A percentile compares a stretch with the other conserved stretches of the same genome.
Evolutionary conservation across 1,140 invertebrate species (phyloP).

Genomic region (Babylonia areolata): DNA sequence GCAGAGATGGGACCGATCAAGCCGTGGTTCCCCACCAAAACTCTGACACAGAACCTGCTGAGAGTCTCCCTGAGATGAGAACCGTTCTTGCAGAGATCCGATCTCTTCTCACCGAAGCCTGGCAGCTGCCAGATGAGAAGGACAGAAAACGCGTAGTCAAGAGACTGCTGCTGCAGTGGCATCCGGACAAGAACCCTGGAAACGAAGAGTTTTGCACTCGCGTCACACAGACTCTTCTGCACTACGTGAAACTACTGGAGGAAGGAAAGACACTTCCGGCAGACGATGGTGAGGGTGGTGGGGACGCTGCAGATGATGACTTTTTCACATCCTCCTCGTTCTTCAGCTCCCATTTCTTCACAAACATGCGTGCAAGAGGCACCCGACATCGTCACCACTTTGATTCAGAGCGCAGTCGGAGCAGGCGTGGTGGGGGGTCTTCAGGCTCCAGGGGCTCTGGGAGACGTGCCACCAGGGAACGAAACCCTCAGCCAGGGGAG

Average conservation of each 20-base stretch:
- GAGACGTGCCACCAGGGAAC: no score
- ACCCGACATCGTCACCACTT: background rate
- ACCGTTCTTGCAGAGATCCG: slow-evolving; percentile 51
- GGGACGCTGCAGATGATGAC: no score
- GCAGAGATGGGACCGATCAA: background rate
- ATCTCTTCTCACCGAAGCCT: slow-evolving; percentile 51
- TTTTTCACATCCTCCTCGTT: background rate
- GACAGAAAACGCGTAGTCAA: slow-evolving; percentile 66
- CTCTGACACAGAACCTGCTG: background rate
- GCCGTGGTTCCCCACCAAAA: background rate
- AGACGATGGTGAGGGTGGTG: slow-evolving; percentile 29
- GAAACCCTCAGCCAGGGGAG: slow-evolving; percentile 41
- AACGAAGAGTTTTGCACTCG: slow-evolving; percentile 59
- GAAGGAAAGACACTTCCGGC: slow-evolving; percentile 37
- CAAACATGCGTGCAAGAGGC: slow-evolving; percentile 20
- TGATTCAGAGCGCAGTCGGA: background rate
- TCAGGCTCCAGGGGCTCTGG: no score
- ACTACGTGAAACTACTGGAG: slow-evolving; percentile 47
- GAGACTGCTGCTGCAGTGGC: slow-evolving; percentile 68
- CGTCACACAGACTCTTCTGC: slow-evolving; percentile 60
- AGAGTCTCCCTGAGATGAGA: background rate
- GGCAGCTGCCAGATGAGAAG: slow-evolving; percentile 43
- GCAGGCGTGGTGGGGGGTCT: no score
- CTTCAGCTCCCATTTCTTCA: slow-evolving; percentile 14
- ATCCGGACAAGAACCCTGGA: slow-evolving; percentile 72